phyloP scores from a whole-genome alignment of 2,888 invertebrate genomes.

The Euzophera pinguis region DNA sequence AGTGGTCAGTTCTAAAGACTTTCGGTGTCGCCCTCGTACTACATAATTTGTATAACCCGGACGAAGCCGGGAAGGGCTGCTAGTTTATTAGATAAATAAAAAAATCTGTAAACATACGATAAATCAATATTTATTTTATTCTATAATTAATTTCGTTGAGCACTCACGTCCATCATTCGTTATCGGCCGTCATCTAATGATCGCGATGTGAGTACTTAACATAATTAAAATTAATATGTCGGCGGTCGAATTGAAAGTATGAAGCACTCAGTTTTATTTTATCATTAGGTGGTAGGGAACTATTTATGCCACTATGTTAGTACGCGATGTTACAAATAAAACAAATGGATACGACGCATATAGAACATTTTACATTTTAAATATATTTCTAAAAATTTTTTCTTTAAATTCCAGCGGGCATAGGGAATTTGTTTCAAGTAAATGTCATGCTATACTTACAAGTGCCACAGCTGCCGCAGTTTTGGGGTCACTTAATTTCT shows the following conservation, averaged over 20 bases:
- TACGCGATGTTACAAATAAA: constrained; percentile 4
- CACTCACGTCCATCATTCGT: too few relatives aligned
- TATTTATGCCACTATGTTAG: not conserved
- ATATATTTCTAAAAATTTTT: constrained; percentile 43
- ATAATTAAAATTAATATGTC: not conserved
- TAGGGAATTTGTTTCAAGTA: constrained; percentile 15
- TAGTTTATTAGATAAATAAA: too few relatives aligned
- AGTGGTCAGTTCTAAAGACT: too few relatives aligned
- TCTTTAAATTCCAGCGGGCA: constrained; percentile 35
- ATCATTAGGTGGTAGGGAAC: not conserved
- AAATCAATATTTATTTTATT: too few relatives aligned
- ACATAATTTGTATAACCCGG: too few relatives aligned
- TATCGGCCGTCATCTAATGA: not conserved
- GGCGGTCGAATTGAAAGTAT: not conserved
- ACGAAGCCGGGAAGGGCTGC: too few relatives aligned
- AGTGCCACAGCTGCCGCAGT: constrained; percentile 24
- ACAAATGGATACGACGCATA: not conserved
- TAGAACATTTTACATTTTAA: constrained; percentile 25
- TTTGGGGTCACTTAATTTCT: constrained; percentile 34
- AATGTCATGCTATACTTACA: constrained; percentile 21
- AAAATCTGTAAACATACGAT: too few relatives aligned
- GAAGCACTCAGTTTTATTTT: constrained; percentile 7
- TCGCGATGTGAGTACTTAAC: not conserved
- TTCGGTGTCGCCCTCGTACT: too few relatives aligned
- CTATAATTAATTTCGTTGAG: too few relatives aligned